Evolutionary conservation across 2,797 vertebrate species (phyloP).

Genomic region (Phoebastria nigripes): DNA sequence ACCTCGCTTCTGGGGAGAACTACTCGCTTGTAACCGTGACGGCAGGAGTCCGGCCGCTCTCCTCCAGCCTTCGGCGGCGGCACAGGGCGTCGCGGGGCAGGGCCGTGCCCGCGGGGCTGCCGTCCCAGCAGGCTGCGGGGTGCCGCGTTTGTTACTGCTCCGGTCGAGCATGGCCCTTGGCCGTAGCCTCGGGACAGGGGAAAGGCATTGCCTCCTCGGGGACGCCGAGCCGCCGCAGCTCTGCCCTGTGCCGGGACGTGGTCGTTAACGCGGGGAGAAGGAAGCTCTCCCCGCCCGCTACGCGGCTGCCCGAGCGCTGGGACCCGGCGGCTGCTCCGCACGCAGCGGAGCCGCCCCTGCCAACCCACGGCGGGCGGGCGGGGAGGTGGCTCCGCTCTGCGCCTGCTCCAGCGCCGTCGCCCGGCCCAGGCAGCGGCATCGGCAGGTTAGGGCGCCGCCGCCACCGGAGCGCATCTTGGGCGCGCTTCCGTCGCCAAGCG

Average conservation of each 20-base stretch:
- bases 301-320: too few species aligned
- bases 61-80: background rate
- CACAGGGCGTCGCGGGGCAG: too few species aligned
- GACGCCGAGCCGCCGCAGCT: background rate
- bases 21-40: too few species aligned
- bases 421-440: too few species aligned
- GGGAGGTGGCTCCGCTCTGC: background rate
- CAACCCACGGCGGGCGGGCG: background rate
- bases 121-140: too few species aligned
- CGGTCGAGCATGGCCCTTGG: background rate
- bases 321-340: background rate
- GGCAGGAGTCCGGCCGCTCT: background rate
- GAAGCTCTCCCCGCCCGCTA: fast-evolving
- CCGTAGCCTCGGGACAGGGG: background rate
- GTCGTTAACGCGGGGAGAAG: too few species aligned
- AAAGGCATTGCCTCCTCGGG: background rate
- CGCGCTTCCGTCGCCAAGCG: fast-evolving
- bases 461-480: background rate
- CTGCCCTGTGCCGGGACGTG: background rate
- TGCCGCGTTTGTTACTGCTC: background rate
- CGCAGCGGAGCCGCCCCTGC: background rate
- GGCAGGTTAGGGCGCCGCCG: too few species aligned
- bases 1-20: background rate
- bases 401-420: background rate
- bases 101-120: background rate